Evolutionary conservation across 2,888 invertebrate genomes (phyloP).

Genomic region (Physocephala rufipes): DNA sequence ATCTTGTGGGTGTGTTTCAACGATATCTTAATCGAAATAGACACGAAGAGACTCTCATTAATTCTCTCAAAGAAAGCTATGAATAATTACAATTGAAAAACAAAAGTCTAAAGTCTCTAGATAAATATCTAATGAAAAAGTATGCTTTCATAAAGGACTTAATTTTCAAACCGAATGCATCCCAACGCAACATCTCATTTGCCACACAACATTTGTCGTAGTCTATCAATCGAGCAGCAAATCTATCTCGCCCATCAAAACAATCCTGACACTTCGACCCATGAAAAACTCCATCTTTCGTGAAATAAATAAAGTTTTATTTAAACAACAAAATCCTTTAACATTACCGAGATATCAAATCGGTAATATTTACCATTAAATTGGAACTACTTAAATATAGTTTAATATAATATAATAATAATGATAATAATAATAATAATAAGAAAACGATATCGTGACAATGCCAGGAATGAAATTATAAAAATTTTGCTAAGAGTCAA

Average conservation of each 20-base stretch:
- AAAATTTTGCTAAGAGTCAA: background rate
- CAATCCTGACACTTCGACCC: background rate
- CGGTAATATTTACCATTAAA: conserved; percentile 21
- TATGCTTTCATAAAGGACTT: too few relatives aligned
- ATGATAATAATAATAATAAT: too few relatives aligned
- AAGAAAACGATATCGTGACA: background rate
- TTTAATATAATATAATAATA: too few relatives aligned
- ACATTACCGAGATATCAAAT: conserved; percentile 16
- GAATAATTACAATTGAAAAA: background rate
- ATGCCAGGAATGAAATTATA: background rate
- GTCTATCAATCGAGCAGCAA: too few relatives aligned
- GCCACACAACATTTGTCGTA: too few relatives aligned
- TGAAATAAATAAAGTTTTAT: conserved; percentile 29
- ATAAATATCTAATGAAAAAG: too few relatives aligned
- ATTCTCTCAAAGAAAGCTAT: background rate
- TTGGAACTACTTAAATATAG: conserved; percentile 32
- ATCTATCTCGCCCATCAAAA: too few relatives aligned
- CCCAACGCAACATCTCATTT: too few relatives aligned
- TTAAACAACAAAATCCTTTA: conserved; percentile 30
- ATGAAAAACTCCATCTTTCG: background rate
- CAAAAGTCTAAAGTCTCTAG: background rate
- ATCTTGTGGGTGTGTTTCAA: too few relatives aligned
- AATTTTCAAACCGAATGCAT: too few relatives aligned
- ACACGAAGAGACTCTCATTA: background rate
- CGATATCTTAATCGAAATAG: background rate